Percentiles rank a stretch among this genome's conserved stretches.
These are phyloP conservation scores for Carterocephalus palaemon DNA, from an alignment of 2,888 invertebrate species.

Conservation along the genomic window DNA sequence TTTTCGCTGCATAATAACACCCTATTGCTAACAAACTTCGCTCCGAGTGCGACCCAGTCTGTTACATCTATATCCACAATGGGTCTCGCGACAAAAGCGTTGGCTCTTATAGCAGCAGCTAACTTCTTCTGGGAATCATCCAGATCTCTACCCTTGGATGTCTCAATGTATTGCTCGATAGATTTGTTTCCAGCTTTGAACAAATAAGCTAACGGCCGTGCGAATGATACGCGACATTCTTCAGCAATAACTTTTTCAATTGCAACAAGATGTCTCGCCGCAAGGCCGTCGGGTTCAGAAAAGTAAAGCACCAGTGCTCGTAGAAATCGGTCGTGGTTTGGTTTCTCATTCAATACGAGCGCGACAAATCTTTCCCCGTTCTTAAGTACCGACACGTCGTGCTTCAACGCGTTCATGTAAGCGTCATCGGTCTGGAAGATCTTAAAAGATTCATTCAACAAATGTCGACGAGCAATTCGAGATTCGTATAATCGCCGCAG, in stretches of 20 bases:
- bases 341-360: slow-evolving; percentile 28
- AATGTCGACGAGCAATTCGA: slow-evolving; percentile 44
- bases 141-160: slow-evolving; percentile 19
- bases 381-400: slow-evolving; percentile 41
- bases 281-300: slow-evolving; percentile 44
- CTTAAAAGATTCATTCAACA: slow-evolving; percentile 44
- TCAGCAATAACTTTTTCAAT: slow-evolving; percentile 24
- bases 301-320: slow-evolving; percentile 49
- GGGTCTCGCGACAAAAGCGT: slow-evolving; percentile 45
- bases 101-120: slow-evolving; percentile 42
- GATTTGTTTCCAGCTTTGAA: background rate
- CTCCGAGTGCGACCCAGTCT: slow-evolving; percentile 45
- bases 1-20: slow-evolving; percentile 37
- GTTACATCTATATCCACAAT: slow-evolving; percentile 37
- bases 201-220: slow-evolving; percentile 10
- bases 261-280: slow-evolving; percentile 32
- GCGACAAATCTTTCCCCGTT: slow-evolving; percentile 35
- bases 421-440: slow-evolving; percentile 45
- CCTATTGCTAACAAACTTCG: slow-evolving; percentile 48
- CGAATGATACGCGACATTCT: slow-evolving; percentile 3
- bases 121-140: slow-evolving; percentile 30
- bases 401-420: slow-evolving; percentile 51
- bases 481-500: slow-evolving; percentile 41
- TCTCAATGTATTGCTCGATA: slow-evolving; percentile 3
- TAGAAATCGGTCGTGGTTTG: slow-evolving; percentile 42